Conservation (phyloP, 2,797 vertebrate species). For the Eidolon dupreanum region DNA sequence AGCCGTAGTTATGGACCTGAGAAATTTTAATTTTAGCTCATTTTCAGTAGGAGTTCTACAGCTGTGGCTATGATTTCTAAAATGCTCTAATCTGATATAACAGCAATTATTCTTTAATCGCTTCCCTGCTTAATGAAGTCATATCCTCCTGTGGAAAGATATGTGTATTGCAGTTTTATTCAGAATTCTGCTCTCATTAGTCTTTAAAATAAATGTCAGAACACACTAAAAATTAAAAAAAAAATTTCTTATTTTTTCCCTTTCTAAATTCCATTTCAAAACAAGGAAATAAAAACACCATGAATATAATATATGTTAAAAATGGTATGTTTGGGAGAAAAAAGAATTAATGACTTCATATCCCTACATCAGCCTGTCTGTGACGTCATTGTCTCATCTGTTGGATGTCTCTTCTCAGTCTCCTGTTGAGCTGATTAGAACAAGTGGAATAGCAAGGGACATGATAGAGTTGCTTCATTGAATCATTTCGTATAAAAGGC, state of each 20-base stretch:
- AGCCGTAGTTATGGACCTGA: neutral
- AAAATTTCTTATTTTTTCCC: neutral
- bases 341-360: neutral
- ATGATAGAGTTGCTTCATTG: neutral
- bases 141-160: neutral
- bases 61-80: constrained; percentile 28
- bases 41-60: constrained; percentile 57
- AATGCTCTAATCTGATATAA: constrained; percentile 53
- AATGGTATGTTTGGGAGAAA: neutral
- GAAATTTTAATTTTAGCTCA: constrained; percentile 57
- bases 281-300: neutral
- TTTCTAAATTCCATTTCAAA: constrained; percentile 29
- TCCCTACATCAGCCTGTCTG: neutral
- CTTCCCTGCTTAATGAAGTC: neutral
- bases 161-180: neutral
- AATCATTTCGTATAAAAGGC: neutral
- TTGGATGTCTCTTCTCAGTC: neutral
- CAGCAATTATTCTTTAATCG: constrained; percentile 6
- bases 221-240: neutral
- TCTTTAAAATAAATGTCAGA: constrained; percentile 18
- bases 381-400: neutral
- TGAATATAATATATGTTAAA: neutral
- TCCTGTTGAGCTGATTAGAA: neutral
- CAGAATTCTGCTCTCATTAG: constrained; percentile 31
- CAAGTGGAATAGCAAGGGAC: neutral